Evolutionary conservation across 2,888 invertebrate species (phyloP).

Genomic region (Drosophila algonquin): DNA sequence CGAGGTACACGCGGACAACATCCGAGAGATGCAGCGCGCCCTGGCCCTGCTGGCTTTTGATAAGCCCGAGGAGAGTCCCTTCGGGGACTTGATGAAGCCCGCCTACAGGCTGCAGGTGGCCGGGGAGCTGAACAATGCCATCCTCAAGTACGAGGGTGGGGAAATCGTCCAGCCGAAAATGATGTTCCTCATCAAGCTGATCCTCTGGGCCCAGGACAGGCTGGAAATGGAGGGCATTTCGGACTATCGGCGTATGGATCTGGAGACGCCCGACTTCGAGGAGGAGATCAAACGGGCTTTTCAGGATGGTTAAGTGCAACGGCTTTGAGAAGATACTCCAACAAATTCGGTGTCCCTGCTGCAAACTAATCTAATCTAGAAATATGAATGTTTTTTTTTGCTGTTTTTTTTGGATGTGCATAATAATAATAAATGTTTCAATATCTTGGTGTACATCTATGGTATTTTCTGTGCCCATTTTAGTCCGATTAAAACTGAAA

Average conservation of each 20-base stretch:
- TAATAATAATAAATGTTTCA: constrained; percentile 52
- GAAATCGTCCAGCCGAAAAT: constrained; percentile 54
- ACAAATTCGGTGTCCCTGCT: background rate
- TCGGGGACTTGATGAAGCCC: constrained; percentile 25
- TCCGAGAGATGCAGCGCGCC: constrained; percentile 35
- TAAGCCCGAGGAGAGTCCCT: constrained; percentile 14
- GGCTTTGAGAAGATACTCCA: background rate
- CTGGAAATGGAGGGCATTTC: constrained; percentile 47
- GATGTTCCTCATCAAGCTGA: constrained; percentile 66
- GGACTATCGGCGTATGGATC: constrained; percentile 37
- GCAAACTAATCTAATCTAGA: constrained; percentile 17
- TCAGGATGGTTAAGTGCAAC: constrained; percentile 35
- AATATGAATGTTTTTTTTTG: constrained; percentile 23
- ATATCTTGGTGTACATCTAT: constrained; percentile 56
- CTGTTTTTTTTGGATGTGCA: constrained; percentile 46
- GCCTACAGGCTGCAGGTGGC: constrained; percentile 23
- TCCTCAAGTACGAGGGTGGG: constrained; percentile 25
- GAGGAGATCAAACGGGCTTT: constrained; percentile 51
- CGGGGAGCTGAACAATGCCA: constrained; percentile 28
- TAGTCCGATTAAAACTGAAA: background rate
- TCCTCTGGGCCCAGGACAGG: constrained; percentile 65
- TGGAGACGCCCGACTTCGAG: constrained; percentile 58
- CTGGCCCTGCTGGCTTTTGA: constrained; percentile 37
- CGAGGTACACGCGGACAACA: background rate
- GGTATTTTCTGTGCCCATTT: background rate